A percentile compares a stretch with the other conserved stretches of the same genome.
These are phyloP conservation scores for Polia nebulosa DNA, from an alignment of 2,888 invertebrate species.

Conservation along the genomic window DNA sequence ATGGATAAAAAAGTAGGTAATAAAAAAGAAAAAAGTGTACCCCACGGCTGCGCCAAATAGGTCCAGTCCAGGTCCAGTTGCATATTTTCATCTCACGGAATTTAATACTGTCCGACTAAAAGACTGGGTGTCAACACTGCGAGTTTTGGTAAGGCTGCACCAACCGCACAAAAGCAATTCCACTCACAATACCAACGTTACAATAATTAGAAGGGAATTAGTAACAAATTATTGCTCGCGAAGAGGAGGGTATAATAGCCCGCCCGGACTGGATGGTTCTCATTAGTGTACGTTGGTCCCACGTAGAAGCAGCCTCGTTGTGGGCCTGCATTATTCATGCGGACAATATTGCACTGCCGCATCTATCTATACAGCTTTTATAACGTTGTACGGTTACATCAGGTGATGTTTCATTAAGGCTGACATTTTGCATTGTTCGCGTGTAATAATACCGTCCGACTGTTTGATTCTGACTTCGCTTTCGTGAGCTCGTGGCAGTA, in stretches of 20 bases:
- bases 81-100: constrained; percentile 48
- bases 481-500: constrained; percentile 2
- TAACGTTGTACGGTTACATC: constrained; percentile 69
- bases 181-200: constrained; percentile 73
- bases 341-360: constrained; percentile 87
- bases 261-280: constrained; percentile 83
- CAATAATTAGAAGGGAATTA: constrained; percentile 88
- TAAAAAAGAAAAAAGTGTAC: too few species aligned
- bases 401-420: constrained; percentile 74
- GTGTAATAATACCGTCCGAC: constrained; percentile 66
- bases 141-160: constrained; percentile 60
- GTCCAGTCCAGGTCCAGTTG: too few species aligned
- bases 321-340: constrained; percentile 89
- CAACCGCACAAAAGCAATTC: constrained; percentile 70
- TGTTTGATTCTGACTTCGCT: constrained; percentile 63
- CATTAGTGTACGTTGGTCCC: constrained; percentile 86
- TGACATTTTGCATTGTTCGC: constrained; percentile 70
- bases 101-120: constrained; percentile 35
- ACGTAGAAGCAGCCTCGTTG: constrained; percentile 79
- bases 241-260: constrained; percentile 83
- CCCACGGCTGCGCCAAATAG: too few species aligned
- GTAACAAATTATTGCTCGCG: constrained; percentile 88
- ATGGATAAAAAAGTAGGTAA: too few species aligned
- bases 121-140: constrained; percentile 46
- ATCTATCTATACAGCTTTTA: constrained; percentile 76